Evolutionary conservation across 2,888 invertebrate species (phyloP).

Genomic region (Dastarcus helophoroides): DNA sequence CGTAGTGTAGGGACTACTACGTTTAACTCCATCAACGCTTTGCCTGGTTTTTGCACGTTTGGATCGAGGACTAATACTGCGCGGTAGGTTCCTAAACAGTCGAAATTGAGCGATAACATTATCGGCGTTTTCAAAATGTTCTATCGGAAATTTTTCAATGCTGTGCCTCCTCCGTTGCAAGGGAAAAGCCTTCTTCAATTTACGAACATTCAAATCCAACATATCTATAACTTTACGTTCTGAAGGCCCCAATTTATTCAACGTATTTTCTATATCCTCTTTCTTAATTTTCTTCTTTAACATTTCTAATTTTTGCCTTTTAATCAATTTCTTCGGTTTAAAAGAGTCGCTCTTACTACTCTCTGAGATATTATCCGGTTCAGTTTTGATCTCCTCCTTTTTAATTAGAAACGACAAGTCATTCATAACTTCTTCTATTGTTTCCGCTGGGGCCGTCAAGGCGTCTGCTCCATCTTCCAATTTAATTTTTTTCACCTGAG

Average conservation of each 20-base stretch:
- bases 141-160: conserved; percentile 33
- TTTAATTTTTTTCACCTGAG: conserved; percentile 21
- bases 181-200: conserved; percentile 20
- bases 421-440: conserved; percentile 33
- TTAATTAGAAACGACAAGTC: conserved; percentile 28
- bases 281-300: conserved; percentile 28
- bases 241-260: conserved; percentile 27
- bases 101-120: conserved; percentile 16
- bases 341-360: conserved; percentile 21
- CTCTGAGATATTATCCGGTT: conserved; percentile 21
- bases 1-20: conserved; percentile 46
- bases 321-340: conserved; percentile 23
- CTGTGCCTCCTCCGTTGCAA: conserved; percentile 31
- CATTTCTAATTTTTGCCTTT: conserved; percentile 21
- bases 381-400: conserved; percentile 24
- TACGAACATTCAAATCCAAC: conserved; percentile 33
- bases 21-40: conserved; percentile 23
- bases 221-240: conserved; percentile 34
- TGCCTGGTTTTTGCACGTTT: conserved; percentile 26
- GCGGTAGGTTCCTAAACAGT: conserved; percentile 26
- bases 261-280: conserved; percentile 30
- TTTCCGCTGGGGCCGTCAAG: conserved; percentile 18
- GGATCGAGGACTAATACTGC: conserved; percentile 29
- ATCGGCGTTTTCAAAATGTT: conserved; percentile 16
- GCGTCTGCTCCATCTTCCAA: conserved; percentile 12